phyloP scores from a whole-genome alignment of 2,888 invertebrate genomes.

The Dioctria rufipes region DNA sequence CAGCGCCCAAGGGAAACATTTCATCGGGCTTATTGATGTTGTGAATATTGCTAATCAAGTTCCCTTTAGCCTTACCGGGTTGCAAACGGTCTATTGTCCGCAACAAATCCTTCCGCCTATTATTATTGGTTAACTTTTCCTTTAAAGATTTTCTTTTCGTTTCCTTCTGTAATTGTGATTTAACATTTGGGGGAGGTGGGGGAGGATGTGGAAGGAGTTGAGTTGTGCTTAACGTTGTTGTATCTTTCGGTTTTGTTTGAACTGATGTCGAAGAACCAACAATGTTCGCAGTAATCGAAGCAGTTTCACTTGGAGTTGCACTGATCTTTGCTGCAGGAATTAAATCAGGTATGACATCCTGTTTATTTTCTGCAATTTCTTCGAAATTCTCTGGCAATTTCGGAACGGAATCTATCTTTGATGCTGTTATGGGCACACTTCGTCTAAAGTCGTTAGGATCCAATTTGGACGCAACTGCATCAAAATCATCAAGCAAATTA shows the following conservation, averaged over 20 bases:
- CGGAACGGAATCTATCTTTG: conserved; percentile 70
- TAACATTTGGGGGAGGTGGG: conserved; percentile 69
- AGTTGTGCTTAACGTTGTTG: conserved; percentile 66
- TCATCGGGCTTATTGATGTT: conserved; percentile 76
- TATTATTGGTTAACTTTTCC: conserved; percentile 69
- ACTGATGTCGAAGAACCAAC: conserved; percentile 54
- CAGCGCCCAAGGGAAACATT: conserved; percentile 73
- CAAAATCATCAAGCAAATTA: conserved; percentile 77
- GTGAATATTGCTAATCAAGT: conserved; percentile 81
- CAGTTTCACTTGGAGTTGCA: conserved; percentile 59
- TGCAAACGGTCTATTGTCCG: conserved; percentile 88
- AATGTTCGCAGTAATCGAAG: conserved; percentile 56
- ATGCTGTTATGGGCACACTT: conserved; percentile 70
- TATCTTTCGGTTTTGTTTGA: conserved; percentile 66
- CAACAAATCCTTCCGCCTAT: conserved; percentile 80
- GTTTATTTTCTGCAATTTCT: conserved; percentile 70
- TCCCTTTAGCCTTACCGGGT: conserved; percentile 91
- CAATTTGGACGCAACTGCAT: conserved; percentile 71
- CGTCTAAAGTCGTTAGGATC: conserved; percentile 72
- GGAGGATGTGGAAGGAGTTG: conserved; percentile 69
- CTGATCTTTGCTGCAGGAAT: conserved; percentile 59
- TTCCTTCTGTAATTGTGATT: conserved; percentile 70
- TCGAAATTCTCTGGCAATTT: conserved; percentile 72
- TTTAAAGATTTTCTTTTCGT: conserved; percentile 70
- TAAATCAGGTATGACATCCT: conserved; percentile 63